phyloP scores from a whole-genome alignment of 2,797 vertebrate genomes.

The Podarcis siculus region DNA sequence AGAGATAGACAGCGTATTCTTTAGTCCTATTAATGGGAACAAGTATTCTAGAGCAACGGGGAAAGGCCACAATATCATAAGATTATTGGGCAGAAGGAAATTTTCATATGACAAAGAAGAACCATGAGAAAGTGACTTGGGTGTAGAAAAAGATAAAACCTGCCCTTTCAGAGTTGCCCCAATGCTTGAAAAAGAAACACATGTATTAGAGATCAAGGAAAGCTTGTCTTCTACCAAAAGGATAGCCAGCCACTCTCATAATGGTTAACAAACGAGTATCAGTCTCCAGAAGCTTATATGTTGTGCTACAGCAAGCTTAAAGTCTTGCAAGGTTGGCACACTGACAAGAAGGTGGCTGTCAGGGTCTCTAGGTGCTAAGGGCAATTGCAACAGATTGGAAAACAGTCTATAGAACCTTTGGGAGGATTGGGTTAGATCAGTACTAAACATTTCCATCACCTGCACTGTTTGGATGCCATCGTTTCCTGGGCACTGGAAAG shows the following conservation, averaged over 20 bases:
- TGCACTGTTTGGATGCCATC: background rate
- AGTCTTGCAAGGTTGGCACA: background rate
- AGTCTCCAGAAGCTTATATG: background rate
- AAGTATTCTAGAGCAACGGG: background rate
- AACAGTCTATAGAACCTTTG: no score
- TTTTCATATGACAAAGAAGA: background rate
- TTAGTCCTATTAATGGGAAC: background rate
- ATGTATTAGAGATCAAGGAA: background rate
- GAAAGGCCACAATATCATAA: background rate
- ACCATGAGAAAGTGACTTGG: background rate
- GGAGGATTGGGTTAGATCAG: background rate
- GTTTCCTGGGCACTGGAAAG: background rate
- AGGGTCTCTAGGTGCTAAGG: background rate
- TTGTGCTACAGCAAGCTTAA: background rate
- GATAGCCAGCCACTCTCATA: background rate
- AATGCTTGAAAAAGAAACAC: background rate
- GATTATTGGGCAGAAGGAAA: background rate
- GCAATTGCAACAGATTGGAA: no score
- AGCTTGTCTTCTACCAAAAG: background rate
- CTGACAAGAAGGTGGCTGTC: background rate
- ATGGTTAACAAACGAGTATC: background rate
- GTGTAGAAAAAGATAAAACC: background rate
- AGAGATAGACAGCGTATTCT: background rate
- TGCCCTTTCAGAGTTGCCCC: no score
- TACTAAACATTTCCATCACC: background rate